A percentile compares a stretch with the other conserved stretches of the same genome.
phyloP scores from a whole-genome alignment of 1,140 invertebrate species.

The Eueides isabella region DNA sequence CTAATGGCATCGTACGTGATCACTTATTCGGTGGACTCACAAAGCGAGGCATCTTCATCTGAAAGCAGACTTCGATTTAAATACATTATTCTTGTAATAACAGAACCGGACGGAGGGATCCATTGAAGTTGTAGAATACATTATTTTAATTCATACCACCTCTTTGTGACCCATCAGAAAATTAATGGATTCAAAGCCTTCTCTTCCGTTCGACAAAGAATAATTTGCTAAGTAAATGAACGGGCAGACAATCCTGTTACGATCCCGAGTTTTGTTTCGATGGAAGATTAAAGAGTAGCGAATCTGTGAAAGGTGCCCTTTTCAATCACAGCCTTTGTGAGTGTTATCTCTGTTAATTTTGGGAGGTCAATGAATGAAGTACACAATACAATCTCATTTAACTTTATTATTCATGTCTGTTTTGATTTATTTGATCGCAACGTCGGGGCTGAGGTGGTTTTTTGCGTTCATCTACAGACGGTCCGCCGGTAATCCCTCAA shows the following conservation, averaged over 20 bases:
- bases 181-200: slow-evolving; percentile 81
- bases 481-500: slow-evolving; percentile 30
- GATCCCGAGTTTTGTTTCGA: slow-evolving; percentile 77
- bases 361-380: slow-evolving; percentile 73
- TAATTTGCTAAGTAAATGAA: slow-evolving; percentile 82
- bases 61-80: slow-evolving; percentile 80
- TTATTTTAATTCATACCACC: slow-evolving; percentile 81
- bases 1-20: slow-evolving; percentile 79
- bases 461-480: slow-evolving; percentile 27
- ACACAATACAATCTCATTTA: slow-evolving; percentile 57
- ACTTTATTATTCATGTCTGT: slow-evolving; percentile 64
- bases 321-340: slow-evolving; percentile 70
- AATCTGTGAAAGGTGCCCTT: slow-evolving; percentile 71
- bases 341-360: slow-evolving; percentile 77
- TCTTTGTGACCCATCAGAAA: slow-evolving; percentile 79
- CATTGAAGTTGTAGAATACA: slow-evolving; percentile 80
- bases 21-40: slow-evolving; percentile 74
- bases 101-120: slow-evolving; percentile 75
- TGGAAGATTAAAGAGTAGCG: slow-evolving; percentile 79
- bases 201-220: slow-evolving; percentile 81
- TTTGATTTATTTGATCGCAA: slow-evolving; percentile 48
- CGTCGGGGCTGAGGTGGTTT: slow-evolving; percentile 40
- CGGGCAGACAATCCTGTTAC: slow-evolving; percentile 78
- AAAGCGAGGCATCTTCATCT: slow-evolving; percentile 77
- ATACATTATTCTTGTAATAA: slow-evolving; percentile 82